Conservation (phyloP, 2,113 vertebrate genomes). For the Alectura lathami region DNA sequence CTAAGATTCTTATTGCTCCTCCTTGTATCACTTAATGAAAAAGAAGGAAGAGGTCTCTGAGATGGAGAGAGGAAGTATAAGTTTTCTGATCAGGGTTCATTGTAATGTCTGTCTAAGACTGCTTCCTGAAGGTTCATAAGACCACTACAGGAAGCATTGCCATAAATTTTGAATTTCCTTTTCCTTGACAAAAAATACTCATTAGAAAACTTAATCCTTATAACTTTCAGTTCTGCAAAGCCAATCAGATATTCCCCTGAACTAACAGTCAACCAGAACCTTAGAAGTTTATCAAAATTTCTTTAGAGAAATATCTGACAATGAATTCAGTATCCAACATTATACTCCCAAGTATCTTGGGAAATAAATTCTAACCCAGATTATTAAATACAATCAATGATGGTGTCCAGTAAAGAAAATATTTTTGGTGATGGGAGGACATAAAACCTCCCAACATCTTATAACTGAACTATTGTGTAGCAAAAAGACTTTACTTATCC, state of each 20-base stretch:
- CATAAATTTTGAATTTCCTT: neutral
- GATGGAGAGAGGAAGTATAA: neutral
- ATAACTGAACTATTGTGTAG: neutral
- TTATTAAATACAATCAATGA: neutral
- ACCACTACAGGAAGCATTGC: neutral
- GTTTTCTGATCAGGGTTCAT: neutral
- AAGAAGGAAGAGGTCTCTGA: neutral
- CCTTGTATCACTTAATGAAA: neutral
- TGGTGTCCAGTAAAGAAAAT: neutral
- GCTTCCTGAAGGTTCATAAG: neutral
- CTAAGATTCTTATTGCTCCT: neutral
- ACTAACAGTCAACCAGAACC: neutral
- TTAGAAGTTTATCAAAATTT: neutral
- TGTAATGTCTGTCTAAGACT: neutral
- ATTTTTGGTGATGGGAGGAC: neutral
- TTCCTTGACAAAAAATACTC: neutral
- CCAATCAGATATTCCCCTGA: neutral
- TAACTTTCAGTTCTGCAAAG: neutral
- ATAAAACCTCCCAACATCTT: neutral
- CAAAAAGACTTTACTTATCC: neutral
- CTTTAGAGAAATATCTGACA: neutral
- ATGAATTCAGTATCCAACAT: neutral
- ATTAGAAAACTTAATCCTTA: neutral
- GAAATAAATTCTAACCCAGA: neutral
- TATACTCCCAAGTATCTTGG: neutral